A percentile compares a stretch with the other conserved stretches of the same genome.
phyloP scores from a whole-genome alignment of 1,140 invertebrate genomes.

The Akabosia matsudoensis region DNA sequence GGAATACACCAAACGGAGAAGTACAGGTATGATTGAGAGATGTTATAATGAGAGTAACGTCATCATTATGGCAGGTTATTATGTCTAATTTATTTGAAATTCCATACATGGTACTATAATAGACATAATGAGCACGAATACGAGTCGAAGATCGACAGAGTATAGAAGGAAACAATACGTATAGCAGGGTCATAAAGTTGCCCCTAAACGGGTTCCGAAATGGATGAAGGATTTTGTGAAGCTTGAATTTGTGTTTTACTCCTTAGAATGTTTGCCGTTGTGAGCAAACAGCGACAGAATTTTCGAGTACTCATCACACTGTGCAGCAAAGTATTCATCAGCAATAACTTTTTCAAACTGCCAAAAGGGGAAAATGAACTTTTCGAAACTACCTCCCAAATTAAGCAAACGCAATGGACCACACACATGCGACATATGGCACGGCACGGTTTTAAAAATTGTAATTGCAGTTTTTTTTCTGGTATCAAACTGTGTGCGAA shows the following conservation, averaged over 20 bases:
- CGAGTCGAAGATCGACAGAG: neutral
- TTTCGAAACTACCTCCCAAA: neutral
- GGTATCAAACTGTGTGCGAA: neutral
- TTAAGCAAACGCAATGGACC: neutral
- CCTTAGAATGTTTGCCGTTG: too few relatives aligned
- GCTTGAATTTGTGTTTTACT: too few relatives aligned
- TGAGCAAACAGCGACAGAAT: too few relatives aligned
- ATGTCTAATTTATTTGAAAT: slow-evolving; percentile 23
- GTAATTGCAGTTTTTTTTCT: neutral
- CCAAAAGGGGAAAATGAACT: slow-evolving; percentile 21
- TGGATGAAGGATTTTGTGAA: neutral
- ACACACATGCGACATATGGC: slow-evolving; percentile 22
- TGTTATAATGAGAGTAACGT: neutral
- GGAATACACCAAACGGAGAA: too few relatives aligned
- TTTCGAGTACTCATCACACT: too few relatives aligned
- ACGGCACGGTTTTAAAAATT: neutral
- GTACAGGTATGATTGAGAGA: neutral
- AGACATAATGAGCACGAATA: neutral
- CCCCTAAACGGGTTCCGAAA: slow-evolving; percentile 3
- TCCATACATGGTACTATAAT: neutral
- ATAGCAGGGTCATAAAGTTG: slow-evolving; percentile 8
- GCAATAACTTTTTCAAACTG: slow-evolving; percentile 4
- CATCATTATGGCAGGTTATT: neutral
- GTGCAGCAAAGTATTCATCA: too few relatives aligned
- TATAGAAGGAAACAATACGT: neutral